Conservation (phyloP, 1,140 invertebrate genomes). For the Zeugodacus cucurbitae region DNA sequence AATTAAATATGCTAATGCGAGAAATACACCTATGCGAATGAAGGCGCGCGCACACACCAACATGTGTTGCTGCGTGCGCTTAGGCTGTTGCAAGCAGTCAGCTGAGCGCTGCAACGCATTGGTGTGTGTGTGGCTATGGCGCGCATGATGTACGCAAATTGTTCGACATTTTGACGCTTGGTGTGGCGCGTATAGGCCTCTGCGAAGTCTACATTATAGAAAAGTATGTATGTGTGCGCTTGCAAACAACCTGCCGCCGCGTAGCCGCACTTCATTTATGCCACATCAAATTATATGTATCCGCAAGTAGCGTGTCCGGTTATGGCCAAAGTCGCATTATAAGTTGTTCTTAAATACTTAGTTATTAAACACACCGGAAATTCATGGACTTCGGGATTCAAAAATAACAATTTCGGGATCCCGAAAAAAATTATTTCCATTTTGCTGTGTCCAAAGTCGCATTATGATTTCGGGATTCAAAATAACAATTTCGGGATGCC, state of each 20-base stretch:
- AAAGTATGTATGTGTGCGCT: background rate
- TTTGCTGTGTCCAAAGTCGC: no score
- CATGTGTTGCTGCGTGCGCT: background rate
- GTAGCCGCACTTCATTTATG: background rate
- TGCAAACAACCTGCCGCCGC: background rate
- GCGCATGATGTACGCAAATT: conserved; percentile 13
- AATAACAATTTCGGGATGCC: no score
- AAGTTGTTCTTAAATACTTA: background rate
- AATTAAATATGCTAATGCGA: conserved; percentile 36
- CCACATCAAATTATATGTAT: conserved; percentile 16
- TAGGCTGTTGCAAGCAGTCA: background rate
- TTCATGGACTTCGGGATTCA: background rate
- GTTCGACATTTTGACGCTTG: background rate
- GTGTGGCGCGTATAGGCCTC: background rate
- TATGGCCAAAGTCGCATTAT: background rate
- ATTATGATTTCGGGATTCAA: no score
- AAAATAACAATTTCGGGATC: background rate
- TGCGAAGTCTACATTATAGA: background rate
- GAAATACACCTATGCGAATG: background rate
- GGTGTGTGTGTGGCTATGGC: background rate
- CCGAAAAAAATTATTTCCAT: no score
- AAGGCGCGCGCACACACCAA: background rate
- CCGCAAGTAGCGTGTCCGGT: background rate
- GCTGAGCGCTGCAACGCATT: background rate
- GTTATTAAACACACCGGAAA: background rate